Conservation (phyloP, 1,140 invertebrate genomes). For the Philopotamus ludificatus region DNA sequence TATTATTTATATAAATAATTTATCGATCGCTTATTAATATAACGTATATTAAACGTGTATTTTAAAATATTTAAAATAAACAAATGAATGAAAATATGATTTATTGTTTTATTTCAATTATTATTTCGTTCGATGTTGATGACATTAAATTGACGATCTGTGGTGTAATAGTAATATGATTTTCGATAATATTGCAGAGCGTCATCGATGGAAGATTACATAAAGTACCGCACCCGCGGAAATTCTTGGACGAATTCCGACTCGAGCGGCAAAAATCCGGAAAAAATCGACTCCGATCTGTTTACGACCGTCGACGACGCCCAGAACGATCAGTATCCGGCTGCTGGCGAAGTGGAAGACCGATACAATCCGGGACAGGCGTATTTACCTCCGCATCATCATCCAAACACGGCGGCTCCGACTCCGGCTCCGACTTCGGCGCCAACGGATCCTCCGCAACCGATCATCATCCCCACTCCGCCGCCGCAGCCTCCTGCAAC, state of each 20-base stretch:
- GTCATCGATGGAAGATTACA: no score
- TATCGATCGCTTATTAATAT: not conserved
- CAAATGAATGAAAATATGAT: no score
- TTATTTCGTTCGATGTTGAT: no score
- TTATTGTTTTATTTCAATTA: no score
- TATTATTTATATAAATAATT: not conserved
- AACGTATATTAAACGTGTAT: no score
- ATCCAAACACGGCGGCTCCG: slow-evolving; percentile 45
- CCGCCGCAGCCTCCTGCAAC: slow-evolving; percentile 49
- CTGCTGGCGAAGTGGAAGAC: slow-evolving; percentile 49
- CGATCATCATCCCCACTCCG: slow-evolving; percentile 45
- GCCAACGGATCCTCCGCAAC: slow-evolving; percentile 44
- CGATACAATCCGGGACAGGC: slow-evolving; percentile 54
- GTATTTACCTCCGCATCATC: slow-evolving; percentile 46
- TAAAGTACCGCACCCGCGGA: no score
- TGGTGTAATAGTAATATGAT: no score
- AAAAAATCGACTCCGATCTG: no score
- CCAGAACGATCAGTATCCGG: slow-evolving; percentile 11
- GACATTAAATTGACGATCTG: no score
- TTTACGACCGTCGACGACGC: slow-evolving; percentile 21
- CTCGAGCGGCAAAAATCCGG: not conserved
- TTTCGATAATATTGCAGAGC: no score
- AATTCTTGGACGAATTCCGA: not conserved
- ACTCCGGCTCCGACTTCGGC: slow-evolving; percentile 44
- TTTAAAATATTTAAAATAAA: no score